Percentiles rank a stretch among this genome's conserved stretches.
phyloP scores from a whole-genome alignment of 1,140 invertebrate species.

The Sesamia nonagrioides region DNA sequence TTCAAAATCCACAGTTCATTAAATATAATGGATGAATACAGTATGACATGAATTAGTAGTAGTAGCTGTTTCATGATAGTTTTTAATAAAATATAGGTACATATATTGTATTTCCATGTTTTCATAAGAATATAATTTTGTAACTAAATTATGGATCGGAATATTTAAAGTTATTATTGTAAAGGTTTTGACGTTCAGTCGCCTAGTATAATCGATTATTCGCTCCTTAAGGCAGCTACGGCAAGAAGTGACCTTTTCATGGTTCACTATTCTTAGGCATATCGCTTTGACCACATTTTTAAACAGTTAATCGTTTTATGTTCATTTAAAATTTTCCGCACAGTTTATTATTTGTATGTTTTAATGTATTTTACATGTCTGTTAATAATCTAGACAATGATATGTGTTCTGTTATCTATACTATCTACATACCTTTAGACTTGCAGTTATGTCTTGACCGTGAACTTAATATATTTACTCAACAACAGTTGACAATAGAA shows the following conservation, averaged over 20 bases:
- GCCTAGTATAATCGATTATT: constrained; percentile 25
- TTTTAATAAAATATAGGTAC: not conserved
- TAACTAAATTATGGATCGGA: constrained; percentile 11
- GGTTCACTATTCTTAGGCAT: constrained; percentile 2
- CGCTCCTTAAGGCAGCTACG: constrained; percentile 20
- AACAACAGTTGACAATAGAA: constrained; percentile 12
- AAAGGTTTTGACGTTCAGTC: constrained; percentile 21
- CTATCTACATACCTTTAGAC: not conserved
- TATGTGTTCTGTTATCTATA: no score
- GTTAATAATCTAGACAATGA: not conserved
- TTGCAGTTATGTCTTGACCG: not conserved
- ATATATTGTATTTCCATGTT: not conserved
- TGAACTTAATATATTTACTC: constrained; percentile 4
- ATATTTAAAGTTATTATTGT: constrained; percentile 20
- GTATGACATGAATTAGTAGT: not conserved
- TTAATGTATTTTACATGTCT: not conserved
- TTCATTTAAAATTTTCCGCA: not conserved
- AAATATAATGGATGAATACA: constrained; percentile 33
- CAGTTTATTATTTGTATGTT: not conserved
- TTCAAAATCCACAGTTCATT: constrained; percentile 20
- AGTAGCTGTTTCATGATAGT: not conserved
- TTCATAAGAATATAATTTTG: not conserved
- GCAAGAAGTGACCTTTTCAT: constrained; percentile 24
- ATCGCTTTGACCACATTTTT: not conserved
- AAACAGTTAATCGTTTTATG: not conserved